Evolutionary conservation across 2,888 invertebrate genomes (phyloP).

Genomic region (Boloria selene): DNA sequence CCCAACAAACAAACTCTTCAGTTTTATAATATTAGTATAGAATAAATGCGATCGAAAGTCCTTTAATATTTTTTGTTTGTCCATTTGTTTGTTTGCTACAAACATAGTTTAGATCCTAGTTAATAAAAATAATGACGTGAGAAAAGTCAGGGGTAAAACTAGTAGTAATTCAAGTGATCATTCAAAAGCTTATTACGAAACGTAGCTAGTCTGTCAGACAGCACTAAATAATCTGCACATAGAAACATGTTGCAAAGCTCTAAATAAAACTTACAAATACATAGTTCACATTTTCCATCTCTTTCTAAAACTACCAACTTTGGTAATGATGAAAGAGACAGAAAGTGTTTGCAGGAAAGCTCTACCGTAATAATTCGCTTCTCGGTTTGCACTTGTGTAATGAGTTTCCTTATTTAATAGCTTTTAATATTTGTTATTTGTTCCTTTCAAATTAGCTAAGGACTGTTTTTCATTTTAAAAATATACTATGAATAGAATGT

Average conservation of each 20-base stretch:
- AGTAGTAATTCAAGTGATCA: too few relatives aligned
- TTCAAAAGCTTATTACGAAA: too few relatives aligned
- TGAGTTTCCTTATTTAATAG: slow-evolving; percentile 32
- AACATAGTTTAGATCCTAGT: too few relatives aligned
- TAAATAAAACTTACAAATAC: slow-evolving; percentile 14
- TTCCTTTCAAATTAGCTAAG: slow-evolving; percentile 14
- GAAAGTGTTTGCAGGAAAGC: slow-evolving; percentile 16
- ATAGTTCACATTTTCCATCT: slow-evolving; percentile 5
- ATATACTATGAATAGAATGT: neutral
- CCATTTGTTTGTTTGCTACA: too few relatives aligned
- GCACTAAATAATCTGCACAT: slow-evolving; percentile 1
- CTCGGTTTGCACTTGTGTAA: slow-evolving; percentile 32
- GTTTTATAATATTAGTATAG: too few relatives aligned
- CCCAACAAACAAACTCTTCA: too few relatives aligned
- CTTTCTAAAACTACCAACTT: neutral
- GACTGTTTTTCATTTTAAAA: slow-evolving; percentile 15
- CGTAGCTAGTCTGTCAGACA: neutral
- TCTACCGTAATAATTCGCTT: slow-evolving; percentile 23
- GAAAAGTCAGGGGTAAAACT: too few relatives aligned
- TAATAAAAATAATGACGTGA: too few relatives aligned
- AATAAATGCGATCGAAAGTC: too few relatives aligned
- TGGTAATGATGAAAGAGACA: slow-evolving; percentile 18
- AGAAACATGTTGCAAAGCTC: neutral
- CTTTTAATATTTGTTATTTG: slow-evolving; percentile 28
- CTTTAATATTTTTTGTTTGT: too few relatives aligned